Evolutionary conservation across 2,888 invertebrate genomes (phyloP).

Genomic region (Priapulus caudatus): DNA sequence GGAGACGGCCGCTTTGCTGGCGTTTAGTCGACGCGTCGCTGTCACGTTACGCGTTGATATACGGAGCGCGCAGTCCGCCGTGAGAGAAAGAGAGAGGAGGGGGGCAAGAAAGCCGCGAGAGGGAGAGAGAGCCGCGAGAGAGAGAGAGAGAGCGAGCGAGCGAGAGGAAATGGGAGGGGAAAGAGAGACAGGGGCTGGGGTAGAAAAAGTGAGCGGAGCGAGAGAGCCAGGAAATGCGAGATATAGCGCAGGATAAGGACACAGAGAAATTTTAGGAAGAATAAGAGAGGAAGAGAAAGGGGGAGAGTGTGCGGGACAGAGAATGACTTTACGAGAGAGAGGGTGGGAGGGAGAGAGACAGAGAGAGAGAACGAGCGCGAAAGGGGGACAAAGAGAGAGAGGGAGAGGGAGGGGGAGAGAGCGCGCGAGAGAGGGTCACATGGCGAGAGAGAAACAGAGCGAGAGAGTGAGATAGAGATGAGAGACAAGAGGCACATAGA

Average conservation of each 20-base stretch:
- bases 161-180: conserved; percentile 11
- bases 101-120: too few species aligned
- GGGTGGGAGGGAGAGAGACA: too few species aligned
- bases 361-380: too few species aligned
- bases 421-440: conserved; percentile 6
- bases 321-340: too few species aligned
- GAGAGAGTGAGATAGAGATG: conserved; percentile 17
- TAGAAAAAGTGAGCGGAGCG: conserved; percentile 12
- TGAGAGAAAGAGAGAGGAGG: too few species aligned
- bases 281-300: conserved; percentile 14
- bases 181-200: conserved; percentile 17
- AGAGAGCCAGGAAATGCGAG: not conserved
- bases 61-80: too few species aligned
- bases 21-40: too few species aligned
- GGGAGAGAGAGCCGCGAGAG: conserved; percentile 8
- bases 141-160: conserved; percentile 12
- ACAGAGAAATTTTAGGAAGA: conserved; percentile 23
- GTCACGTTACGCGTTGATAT: too few species aligned
- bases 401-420: conserved; percentile 17
- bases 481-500: conserved; percentile 5
- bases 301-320: conserved; percentile 15
- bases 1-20: too few species aligned
- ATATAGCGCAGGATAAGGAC: conserved; percentile 24
- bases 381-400: conserved; percentile 12
- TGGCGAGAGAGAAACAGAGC: conserved; percentile 14